These are phyloP conservation scores for Noctua fimbriata DNA, from an alignment of 2,888 invertebrate species.

Conservation along the genomic window DNA sequence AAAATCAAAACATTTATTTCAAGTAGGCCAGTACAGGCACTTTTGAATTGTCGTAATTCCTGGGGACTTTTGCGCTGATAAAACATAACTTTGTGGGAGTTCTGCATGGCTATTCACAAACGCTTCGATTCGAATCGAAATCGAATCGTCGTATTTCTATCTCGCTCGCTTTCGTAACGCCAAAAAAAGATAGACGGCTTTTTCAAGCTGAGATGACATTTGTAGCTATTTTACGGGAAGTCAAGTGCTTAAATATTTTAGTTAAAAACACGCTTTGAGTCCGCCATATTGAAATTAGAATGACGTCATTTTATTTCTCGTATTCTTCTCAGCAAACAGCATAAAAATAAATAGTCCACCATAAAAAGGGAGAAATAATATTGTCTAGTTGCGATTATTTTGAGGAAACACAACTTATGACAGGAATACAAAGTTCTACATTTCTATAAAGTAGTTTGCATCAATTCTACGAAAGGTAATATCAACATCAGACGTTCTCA, in stretches of 20 bases:
- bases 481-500: background rate
- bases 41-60: too few relatives aligned
- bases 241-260: background rate
- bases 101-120: too few relatives aligned
- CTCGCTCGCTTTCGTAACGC: too few relatives aligned
- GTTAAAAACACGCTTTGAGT: background rate
- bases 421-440: background rate
- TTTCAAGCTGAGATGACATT: constrained; percentile 24
- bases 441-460: background rate
- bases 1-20: too few relatives aligned
- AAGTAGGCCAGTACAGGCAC: too few relatives aligned
- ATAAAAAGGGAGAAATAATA: constrained; percentile 7
- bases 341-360: too few relatives aligned
- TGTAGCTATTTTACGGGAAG: constrained; percentile 12
- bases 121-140: too few relatives aligned
- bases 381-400: background rate
- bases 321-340: too few relatives aligned
- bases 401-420: background rate
- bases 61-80: constrained; percentile 56
- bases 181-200: too few relatives aligned
- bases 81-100: constrained; percentile 52
- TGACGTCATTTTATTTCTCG: too few relatives aligned
- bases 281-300: too few relatives aligned
- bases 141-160: too few relatives aligned
- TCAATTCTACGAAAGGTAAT: background rate